Evolutionary conservation across 2,888 invertebrate species (phyloP).

Genomic region (Anoplius nigerrimus): DNA sequence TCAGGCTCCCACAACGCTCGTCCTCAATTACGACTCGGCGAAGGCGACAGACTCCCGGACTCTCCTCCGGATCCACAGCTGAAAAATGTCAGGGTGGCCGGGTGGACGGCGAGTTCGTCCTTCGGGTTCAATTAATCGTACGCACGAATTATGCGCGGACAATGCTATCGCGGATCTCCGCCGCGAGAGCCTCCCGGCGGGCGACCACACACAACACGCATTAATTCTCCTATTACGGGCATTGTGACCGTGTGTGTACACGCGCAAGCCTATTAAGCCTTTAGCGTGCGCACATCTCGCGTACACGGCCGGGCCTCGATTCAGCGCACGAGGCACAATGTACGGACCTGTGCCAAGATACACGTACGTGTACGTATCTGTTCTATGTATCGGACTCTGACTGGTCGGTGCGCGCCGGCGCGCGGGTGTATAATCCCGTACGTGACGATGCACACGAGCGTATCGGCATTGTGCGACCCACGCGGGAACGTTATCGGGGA

Average conservation of each 20-base stretch:
- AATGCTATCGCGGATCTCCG: constrained; percentile 69
- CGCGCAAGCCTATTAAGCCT: constrained; percentile 14
- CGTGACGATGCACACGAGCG: too few relatives aligned
- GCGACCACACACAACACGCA: constrained; percentile 70
- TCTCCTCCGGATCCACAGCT: too few relatives aligned
- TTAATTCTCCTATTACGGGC: constrained; percentile 69
- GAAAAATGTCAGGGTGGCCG: not conserved
- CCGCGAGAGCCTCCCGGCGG: constrained; percentile 46
- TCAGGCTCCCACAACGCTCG: too few relatives aligned
- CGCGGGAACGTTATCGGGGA: constrained; percentile 56
- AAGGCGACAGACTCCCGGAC: too few relatives aligned
- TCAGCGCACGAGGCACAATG: too few relatives aligned
- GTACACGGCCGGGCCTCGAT: too few relatives aligned
- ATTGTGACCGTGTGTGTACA: constrained; percentile 54
- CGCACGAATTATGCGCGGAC: constrained; percentile 64
- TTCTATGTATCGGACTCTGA: too few relatives aligned
- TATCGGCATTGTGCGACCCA: constrained; percentile 45
- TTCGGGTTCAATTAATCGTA: constrained; percentile 66
- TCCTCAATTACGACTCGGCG: too few relatives aligned
- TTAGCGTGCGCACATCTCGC: constrained; percentile 15
- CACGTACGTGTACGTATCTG: not conserved
- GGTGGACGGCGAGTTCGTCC: constrained; percentile 28
- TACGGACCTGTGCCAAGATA: too few relatives aligned
- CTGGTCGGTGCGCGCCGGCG: too few relatives aligned
- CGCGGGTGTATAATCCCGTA: too few relatives aligned